A percentile compares a stretch with the other conserved stretches of the same genome.
phyloP scores from a whole-genome alignment of 2,113 vertebrate genomes.

The Corythornis vintsioides region DNA sequence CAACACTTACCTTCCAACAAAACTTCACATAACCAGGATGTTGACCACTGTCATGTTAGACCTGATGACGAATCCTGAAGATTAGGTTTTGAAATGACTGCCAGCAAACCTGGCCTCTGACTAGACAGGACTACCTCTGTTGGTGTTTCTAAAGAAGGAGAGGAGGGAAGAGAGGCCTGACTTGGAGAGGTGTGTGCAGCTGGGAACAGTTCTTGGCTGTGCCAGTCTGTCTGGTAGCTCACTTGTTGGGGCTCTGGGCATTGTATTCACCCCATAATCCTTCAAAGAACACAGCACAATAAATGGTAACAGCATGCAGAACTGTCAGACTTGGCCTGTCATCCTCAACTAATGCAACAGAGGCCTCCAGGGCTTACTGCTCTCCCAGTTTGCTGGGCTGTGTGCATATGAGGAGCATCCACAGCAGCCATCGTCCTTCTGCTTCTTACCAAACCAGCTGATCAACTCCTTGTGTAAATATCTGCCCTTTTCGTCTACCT shows the following conservation, averaged over 20 bases:
- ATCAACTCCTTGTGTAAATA: neutral
- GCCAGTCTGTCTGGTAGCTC: neutral
- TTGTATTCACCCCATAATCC: neutral
- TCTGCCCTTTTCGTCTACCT: neutral
- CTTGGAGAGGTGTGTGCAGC: fast-evolving
- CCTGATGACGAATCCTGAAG: neutral
- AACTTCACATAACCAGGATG: fast-evolving
- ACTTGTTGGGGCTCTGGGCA: fast-evolving
- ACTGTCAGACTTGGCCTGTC: neutral
- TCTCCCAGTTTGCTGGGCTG: neutral
- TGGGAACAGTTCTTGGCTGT: neutral
- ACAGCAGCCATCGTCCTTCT: neutral
- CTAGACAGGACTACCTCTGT: neutral
- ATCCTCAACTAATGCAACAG: neutral
- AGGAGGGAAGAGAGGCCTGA: neutral
- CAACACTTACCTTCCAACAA: fast-evolving
- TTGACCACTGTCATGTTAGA: neutral
- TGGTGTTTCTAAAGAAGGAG: neutral
- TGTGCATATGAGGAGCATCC: neutral
- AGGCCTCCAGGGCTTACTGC: neutral
- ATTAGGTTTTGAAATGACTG: neutral
- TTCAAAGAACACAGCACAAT: neutral
- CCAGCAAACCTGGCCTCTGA: neutral
- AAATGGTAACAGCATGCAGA: neutral
- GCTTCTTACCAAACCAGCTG: neutral